A percentile compares a stretch with the other conserved stretches of the same genome.
These are phyloP conservation scores for Austrofundulus limnaeus DNA, from an alignment of 2,113 vertebrate genomes.

Conservation along the genomic window DNA sequence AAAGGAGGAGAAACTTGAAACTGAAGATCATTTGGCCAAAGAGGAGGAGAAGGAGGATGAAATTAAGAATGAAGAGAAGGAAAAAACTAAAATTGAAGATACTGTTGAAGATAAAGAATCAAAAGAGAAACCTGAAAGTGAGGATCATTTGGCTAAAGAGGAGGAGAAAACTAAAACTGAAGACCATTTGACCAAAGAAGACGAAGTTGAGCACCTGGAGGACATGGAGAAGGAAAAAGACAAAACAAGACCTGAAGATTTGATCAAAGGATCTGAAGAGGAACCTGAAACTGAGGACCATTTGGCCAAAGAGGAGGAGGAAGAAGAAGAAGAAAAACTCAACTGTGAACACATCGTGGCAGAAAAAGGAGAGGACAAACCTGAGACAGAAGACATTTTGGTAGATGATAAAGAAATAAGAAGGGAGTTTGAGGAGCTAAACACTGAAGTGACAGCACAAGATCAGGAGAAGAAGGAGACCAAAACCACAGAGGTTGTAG, in stretches of 20 bases:
- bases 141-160: not conserved
- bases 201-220: too few relatives aligned
- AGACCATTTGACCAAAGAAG: not conserved
- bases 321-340: not conserved
- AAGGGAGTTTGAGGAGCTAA: not conserved
- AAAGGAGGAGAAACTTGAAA: not conserved
- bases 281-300: constrained; percentile 6
- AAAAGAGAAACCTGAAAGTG: not conserved
- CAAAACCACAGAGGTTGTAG: not conserved
- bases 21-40: not conserved
- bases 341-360: constrained; percentile 1
- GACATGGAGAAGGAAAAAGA: too few relatives aligned
- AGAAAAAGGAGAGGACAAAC: not conserved
- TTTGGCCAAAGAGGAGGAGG: not conserved
- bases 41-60: not conserved
- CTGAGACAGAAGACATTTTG: not conserved
- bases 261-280: not conserved
- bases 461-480: constrained; percentile 3
- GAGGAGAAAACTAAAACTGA: not conserved
- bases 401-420: not conserved
- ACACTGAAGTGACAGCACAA: not conserved
- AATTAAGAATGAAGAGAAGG: not conserved
- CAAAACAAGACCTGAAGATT: not conserved
- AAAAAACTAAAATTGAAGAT: not conserved
- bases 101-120: not conserved